Base-by-base conservation (phyloP, 2,113 vertebrate species). In the Galeopterus variegatus region DNA sequence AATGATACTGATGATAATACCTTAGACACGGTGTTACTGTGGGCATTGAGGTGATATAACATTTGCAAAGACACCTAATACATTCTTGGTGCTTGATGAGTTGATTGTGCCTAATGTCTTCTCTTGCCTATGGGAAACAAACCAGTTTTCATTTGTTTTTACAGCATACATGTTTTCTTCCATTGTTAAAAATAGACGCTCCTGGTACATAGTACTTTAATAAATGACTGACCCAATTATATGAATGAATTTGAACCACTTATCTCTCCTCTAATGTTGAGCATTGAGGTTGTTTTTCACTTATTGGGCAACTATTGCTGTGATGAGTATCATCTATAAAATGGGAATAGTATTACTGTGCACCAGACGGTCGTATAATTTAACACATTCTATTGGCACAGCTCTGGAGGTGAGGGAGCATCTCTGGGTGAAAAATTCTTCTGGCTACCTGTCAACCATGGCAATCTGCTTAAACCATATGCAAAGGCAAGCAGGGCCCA, bases 331-430 rank as follows among this genome's bases (percentile, higher is more conserved):
- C 54, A 13, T 21, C 83, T 52, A n/a, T 80, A 72, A 96, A 64
- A 41, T 19, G 26, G 24, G 45, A 33, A n/a, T 86, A 48, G 72
- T 2, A 5, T 33, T n/a, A 9, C 0, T 28, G 31, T 36, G 13
- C 17, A 36, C 0, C 36, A 23, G 33, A 21, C 0, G 24, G 52
- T 5, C 52, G 10, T 4, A 11, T 5, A 33, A 56, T 3, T 10
- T 21, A 24, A 23, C 13, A 56, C 8, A 62, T 36, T 23, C 36
- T 67, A 4, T 2, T 15, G 15, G 41, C 36, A 56, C 50, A 48
- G 41, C 41, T 48, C 31, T 94, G 50, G 64, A 77, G 36, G 31
- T 81, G 4, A 70, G 60, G 21, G 28, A 19, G 8, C 17, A 21
- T 23, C 6, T 41, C 41, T 41, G 41, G 41, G 41, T 41, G 41